These are phyloP conservation scores for Drosophila multiciliata DNA, from an alignment of 2,888 invertebrate genomes.

Conservation along the genomic window DNA sequence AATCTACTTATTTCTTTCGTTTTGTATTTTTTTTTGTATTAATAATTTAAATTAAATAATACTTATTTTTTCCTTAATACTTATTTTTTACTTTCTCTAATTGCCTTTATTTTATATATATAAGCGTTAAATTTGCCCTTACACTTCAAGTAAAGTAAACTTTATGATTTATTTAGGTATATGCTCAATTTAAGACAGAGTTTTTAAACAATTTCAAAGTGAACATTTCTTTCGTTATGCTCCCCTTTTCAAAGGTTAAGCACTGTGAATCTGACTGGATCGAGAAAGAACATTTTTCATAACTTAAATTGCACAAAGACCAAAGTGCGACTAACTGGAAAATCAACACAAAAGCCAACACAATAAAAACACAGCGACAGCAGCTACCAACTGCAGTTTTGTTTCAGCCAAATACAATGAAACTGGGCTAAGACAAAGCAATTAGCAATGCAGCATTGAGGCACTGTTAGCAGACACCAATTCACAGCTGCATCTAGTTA, in stretches of 20 bases:
- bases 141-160: not conserved
- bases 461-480: slow-evolving; percentile 7
- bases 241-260: not conserved
- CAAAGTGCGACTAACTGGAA: slow-evolving; percentile 59
- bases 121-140: not conserved
- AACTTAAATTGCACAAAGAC: slow-evolving; percentile 70
- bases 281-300: slow-evolving; percentile 54
- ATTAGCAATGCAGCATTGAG: slow-evolving; percentile 33
- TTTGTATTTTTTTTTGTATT: not conserved
- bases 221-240: not conserved
- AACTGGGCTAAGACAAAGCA: slow-evolving; percentile 36
- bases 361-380: slow-evolving; percentile 23
- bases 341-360: slow-evolving; percentile 58
- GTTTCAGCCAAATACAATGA: slow-evolving; percentile 22
- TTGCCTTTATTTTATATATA: not conserved
- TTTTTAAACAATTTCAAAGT: not conserved
- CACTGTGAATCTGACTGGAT: slow-evolving; percentile 24
- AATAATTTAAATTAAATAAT: not conserved
- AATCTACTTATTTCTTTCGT: not conserved
- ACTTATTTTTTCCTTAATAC: not conserved
- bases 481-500: not conserved
- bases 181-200: not conserved
- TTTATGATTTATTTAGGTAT: no score
- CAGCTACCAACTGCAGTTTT: slow-evolving; percentile 17
- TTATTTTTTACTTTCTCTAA: not conserved